Evolutionary conservation across 2,888 invertebrate species (phyloP).

Genomic region (Conops quadrifasciatus): DNA sequence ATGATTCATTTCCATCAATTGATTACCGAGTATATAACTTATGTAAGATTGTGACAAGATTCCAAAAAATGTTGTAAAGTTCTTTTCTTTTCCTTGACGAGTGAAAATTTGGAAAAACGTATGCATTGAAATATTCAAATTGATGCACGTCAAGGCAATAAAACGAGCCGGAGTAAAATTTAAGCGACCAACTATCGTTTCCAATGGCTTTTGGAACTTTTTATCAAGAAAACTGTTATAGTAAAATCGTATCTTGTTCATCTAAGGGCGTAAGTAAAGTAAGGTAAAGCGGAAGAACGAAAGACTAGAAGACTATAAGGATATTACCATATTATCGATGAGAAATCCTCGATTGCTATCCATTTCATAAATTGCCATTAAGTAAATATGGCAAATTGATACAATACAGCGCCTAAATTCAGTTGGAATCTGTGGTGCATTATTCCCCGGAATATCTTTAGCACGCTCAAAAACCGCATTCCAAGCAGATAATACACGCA

Average conservation of each 20-base stretch:
- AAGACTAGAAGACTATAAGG: background rate
- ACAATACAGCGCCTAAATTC: constrained; percentile 44
- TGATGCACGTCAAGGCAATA: constrained; percentile 55
- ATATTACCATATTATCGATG: constrained; percentile 56
- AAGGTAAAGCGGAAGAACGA: background rate
- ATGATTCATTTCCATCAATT: constrained; percentile 54
- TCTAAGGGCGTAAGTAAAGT: constrained; percentile 41
- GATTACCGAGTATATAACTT: constrained; percentile 58
- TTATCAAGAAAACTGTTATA: constrained; percentile 50
- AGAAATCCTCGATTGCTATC: constrained; percentile 57
- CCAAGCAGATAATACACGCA: constrained; percentile 58
- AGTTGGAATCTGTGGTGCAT: constrained; percentile 34
- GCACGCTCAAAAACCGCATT: constrained; percentile 42
- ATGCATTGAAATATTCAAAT: constrained; percentile 51
- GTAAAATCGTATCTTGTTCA: constrained; percentile 59
- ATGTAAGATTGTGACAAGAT: constrained; percentile 56
- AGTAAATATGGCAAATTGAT: constrained; percentile 55
- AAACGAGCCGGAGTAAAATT: constrained; percentile 55
- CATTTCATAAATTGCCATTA: constrained; percentile 53
- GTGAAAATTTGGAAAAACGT: constrained; percentile 55
- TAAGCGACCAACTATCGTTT: constrained; percentile 27
- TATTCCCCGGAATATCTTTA: constrained; percentile 33
- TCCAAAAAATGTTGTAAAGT: constrained; percentile 52
- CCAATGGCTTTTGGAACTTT: constrained; percentile 19
- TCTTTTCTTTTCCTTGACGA: constrained; percentile 50